Base-by-base conservation (phyloP, 2,113 vertebrate genomes). In the Lonchura striata region DNA sequence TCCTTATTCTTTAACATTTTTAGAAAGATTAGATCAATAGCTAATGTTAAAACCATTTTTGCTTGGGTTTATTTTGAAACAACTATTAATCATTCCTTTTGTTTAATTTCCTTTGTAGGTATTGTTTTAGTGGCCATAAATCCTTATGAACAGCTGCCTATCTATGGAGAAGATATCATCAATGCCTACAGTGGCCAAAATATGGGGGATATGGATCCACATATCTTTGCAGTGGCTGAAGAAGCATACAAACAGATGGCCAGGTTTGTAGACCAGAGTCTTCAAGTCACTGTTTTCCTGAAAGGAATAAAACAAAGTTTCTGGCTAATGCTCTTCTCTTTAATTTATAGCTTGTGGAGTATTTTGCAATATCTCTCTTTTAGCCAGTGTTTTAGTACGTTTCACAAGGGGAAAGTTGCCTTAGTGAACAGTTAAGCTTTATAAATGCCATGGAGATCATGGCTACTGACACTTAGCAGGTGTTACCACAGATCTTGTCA, bases 201-300 rank as follows among this genome's bases (percentile, higher is more conserved):
- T 70, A 99, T 99, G 99, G 99, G 99, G 31, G 99, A 99, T 95
- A 99, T 99, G 99, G 99, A 99, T 92, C 99, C 99, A 15, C 99
- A 99, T 91, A 99, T 99, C 96, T 99, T 99, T 61, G 99, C 99
- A 1, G 99, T 99, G 96, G 99, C 99, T 83, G 99, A 99, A 77
- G 99, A 99, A 95, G 99, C 99, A 9, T 99, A 99, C 88, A 99
- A 99, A 86, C 99, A 99, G 98, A 99, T 99, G 99, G 99, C 99
- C 97, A 99, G 99, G 99, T 99, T 91, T 88, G 99, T 98, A 81
- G 56, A 81, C 35, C 61, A 46, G 3, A 69, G 22, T 65, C 47
- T 28, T 74, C 33, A 88, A 74, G 39, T 80, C 21, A 6, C 20
- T 84, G n/a, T 70, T 92, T 83, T 77, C 37, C 59, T 56, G 31